phyloP scores from a whole-genome alignment of 2,888 invertebrate genomes.

The Therioaphis trifolii region DNA sequence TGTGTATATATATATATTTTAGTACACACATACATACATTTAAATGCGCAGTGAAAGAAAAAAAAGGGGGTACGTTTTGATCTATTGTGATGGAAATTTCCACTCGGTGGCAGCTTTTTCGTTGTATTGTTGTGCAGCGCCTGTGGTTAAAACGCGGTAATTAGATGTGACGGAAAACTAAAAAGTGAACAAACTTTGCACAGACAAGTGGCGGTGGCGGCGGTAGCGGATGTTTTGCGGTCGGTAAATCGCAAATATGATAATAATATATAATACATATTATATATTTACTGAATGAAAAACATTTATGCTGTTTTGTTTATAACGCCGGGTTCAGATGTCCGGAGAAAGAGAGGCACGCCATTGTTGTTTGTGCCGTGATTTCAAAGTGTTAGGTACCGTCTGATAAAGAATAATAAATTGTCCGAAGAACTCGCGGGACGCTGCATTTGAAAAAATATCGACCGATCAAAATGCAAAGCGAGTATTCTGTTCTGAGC shows the following conservation, averaged over 20 bases:
- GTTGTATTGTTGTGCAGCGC: slow-evolving; percentile 30
- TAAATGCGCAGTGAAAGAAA: neutral
- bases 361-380: too few species aligned
- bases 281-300: neutral
- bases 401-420: neutral
- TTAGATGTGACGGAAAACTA: slow-evolving; percentile 36
- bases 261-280: neutral
- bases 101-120: slow-evolving; percentile 30
- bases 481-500: neutral
- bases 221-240: slow-evolving; percentile 17
- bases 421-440: neutral
- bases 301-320: slow-evolving; percentile 2
- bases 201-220: slow-evolving; percentile 10
- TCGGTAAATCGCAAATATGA: slow-evolving; percentile 18
- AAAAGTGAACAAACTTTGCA: slow-evolving; percentile 52
- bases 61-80: slow-evolving; percentile 43
- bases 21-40: neutral
- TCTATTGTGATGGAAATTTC: slow-evolving; percentile 61
- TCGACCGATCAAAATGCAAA: neutral
- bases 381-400: neutral
- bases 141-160: slow-evolving; percentile 42
- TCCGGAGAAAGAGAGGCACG: too few species aligned
- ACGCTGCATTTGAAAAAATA: neutral
- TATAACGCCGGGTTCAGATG: neutral
- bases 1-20: too few species aligned